Evolutionary conservation across 2,113 vertebrate genomes (phyloP).

Genomic region (Dunckerocampus dactyliophorus): DNA sequence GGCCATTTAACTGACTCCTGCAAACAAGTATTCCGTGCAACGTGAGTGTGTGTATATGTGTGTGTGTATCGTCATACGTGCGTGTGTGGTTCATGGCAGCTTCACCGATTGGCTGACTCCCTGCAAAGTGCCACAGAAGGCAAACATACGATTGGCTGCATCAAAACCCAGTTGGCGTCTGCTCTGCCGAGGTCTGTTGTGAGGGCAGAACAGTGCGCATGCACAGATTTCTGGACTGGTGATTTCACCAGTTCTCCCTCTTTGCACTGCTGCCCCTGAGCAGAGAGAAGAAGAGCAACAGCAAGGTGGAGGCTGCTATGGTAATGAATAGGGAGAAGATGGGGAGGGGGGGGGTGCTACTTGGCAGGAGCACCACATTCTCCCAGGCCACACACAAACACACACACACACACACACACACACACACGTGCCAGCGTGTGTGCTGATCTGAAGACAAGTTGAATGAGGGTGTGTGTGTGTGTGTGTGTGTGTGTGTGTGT

Average conservation of each 20-base stretch:
- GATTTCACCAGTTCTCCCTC: constrained; percentile 46
- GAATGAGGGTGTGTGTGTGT: constrained; percentile 18
- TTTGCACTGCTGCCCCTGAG: constrained; percentile 45
- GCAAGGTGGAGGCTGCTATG: constrained; percentile 64
- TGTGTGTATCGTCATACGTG: background rate
- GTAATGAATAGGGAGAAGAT: constrained; percentile 49
- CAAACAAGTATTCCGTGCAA: constrained; percentile 10
- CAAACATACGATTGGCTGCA: constrained; percentile 46
- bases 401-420: background rate
- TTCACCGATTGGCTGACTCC: constrained; percentile 45
- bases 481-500: constrained; percentile 7
- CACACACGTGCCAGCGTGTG: constrained; percentile 39
- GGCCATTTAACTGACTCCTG: constrained; percentile 10
- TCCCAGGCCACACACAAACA: constrained; percentile 43
- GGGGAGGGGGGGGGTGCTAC: constrained; percentile 55
- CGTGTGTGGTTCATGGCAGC: constrained; percentile 6
- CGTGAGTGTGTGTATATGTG: background rate
- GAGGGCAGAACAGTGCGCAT: constrained; percentile 54
- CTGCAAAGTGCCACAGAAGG: constrained; percentile 42
- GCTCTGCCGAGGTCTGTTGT: constrained; percentile 53
- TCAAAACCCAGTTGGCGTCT: constrained; percentile 42
- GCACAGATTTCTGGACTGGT: constrained; percentile 33
- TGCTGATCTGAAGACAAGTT: constrained; percentile 24
- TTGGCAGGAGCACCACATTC: constrained; percentile 56
- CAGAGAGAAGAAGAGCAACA: constrained; percentile 25